Evolutionary conservation across 2,888 invertebrate genomes (phyloP), one percentile per base, ranked within the genome.

Genomic region (Monoplex corrugatus): DNA sequence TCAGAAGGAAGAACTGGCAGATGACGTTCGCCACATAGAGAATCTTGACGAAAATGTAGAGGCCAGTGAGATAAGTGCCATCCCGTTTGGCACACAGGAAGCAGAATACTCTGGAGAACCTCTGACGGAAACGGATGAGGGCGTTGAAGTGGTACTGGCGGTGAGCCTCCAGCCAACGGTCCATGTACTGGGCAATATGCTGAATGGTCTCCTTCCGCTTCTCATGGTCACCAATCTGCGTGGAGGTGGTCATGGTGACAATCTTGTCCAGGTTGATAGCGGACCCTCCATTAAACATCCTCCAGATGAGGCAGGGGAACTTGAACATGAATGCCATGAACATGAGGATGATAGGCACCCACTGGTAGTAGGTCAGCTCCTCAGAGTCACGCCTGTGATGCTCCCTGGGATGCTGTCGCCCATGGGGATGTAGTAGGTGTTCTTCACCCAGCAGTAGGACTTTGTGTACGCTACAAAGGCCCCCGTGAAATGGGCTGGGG

Each of bases 281-380:
- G 43, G 94, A 93, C n/a, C 91, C 92, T 23, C 94, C 93, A 82
- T 93, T 93, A 89, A 96, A 94, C 89, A 96, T 94, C 57, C 96
- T 93, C 96, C 96, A 96, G 32, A 96, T 89, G 63, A 96, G 93
- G 63, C 96, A 95, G 5, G 96, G 96, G 75, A 96, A 92, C 92
- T 96, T 96, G 94, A 96, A 96, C 50, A 96, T 92, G 89, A 96
- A 95, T 19, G 96, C 96, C 95, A 96, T 96, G 88, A 96, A 94
- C 68, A 96, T 96, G 32, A 96, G 95, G 87, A 96, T 95, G 93
- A 96, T 94, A 90, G 96, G 96, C 91, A 96, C 95, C 96, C 94
- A 94, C 91, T 94, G 95, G 92, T 95, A 95, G 91, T 95, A 95
- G 87, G 94, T 94, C 45, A 95, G 91, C 90, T 95, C 95, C 86